Percentiles rank a stretch among this genome's conserved stretches.
These are phyloP conservation scores for Thymallus thymallus DNA, from an alignment of 2,113 vertebrate species.

Conservation along the genomic window DNA sequence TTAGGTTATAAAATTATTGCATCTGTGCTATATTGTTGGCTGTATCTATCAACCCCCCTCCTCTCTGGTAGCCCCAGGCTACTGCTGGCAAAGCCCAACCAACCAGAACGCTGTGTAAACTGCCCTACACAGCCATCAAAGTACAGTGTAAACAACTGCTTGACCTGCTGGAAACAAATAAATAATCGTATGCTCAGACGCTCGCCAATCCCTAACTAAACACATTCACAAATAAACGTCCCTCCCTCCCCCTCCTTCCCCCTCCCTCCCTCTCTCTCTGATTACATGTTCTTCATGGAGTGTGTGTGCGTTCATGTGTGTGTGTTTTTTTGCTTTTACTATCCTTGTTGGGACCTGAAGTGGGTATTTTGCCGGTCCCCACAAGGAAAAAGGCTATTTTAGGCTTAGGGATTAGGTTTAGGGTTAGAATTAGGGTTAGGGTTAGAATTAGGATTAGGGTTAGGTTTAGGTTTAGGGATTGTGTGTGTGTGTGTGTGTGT, in stretches of 20 bases:
- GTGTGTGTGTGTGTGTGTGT: background rate
- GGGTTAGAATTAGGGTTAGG: background rate
- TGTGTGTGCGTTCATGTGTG: conserved; percentile 38
- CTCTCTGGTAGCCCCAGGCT: background rate
- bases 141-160: conserved; percentile 28
- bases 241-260: background rate
- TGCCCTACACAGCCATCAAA: background rate
- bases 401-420: background rate
- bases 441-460: background rate
- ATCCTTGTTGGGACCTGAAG: too few relatives aligned
- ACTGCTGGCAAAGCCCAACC: background rate
- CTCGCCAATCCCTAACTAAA: conserved; percentile 59
- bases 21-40: too few relatives aligned
- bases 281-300: conserved; percentile 35
- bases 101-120: background rate
- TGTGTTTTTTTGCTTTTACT: conserved; percentile 24
- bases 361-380: too few relatives aligned
- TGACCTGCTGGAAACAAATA: conserved; percentile 63
- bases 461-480: too few relatives aligned
- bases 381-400: conserved; percentile 15
- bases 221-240: conserved; percentile 63
- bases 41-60: background rate
- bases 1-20: too few relatives aligned
- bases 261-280: conserved; percentile 25
- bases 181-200: conserved; percentile 65